These are phyloP conservation scores for Hymenochirus boettgeri DNA, from an alignment of 2,113 vertebrate species.

Conservation along the genomic window DNA sequence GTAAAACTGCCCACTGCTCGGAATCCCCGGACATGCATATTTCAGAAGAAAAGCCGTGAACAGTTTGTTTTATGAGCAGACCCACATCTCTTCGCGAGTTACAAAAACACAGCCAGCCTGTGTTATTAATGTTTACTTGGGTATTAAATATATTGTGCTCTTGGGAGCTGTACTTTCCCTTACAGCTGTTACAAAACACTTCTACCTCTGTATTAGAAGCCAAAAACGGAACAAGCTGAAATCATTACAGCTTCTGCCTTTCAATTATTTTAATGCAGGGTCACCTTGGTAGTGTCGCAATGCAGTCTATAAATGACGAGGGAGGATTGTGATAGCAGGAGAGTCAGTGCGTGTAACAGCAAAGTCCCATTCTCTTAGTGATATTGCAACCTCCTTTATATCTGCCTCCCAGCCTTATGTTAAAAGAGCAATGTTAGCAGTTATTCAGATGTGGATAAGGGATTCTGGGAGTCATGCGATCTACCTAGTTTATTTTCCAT, in stretches of 20 bases:
- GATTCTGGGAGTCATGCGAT: background rate
- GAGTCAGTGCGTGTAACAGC: constrained; percentile 12
- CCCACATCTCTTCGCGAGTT: constrained; percentile 39
- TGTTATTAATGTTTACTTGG: constrained; percentile 44
- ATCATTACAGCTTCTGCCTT: constrained; percentile 41
- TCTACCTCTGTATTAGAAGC: constrained; percentile 41
- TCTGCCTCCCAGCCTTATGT: background rate
- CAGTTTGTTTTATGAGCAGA: constrained; percentile 39
- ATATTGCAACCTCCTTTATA: constrained; percentile 1
- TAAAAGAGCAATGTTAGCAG: background rate
- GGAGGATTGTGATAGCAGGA: constrained; percentile 27
- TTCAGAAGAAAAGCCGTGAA: constrained; percentile 34
- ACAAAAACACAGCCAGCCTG: constrained; percentile 41
- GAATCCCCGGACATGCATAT: constrained; percentile 33
- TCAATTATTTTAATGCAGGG: constrained; percentile 43
- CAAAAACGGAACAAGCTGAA: constrained; percentile 40
- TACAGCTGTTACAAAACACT: constrained; percentile 42
- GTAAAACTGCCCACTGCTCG: constrained; percentile 30
- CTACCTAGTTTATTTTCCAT: background rate
- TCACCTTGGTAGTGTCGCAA: constrained; percentile 43
- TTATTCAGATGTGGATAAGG: background rate
- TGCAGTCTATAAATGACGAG: constrained; percentile 40
- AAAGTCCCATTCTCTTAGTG: constrained; percentile 9
- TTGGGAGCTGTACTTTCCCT: constrained; percentile 35
- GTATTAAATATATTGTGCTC: constrained; percentile 42